These are phyloP conservation scores for Tetragonisca angustula DNA, from an alignment of 2,888 invertebrate genomes.

Conservation along the genomic window DNA sequence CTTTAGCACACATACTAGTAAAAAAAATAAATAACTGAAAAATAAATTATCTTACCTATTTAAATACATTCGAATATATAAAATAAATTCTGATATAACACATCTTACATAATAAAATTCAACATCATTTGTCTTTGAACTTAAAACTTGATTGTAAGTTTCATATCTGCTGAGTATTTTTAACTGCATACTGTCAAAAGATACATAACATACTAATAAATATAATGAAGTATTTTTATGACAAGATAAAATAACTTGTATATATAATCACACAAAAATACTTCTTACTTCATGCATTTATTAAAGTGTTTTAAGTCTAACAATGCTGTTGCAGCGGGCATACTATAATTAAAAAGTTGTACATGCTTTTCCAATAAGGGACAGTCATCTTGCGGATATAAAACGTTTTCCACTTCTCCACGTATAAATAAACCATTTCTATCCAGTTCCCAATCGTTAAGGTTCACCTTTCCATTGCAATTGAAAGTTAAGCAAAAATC, in stretches of 20 bases:
- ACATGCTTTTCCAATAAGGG: slow-evolving; percentile 51
- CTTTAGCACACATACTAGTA: not conserved
- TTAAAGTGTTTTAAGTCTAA: slow-evolving; percentile 76
- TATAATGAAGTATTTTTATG: not conserved
- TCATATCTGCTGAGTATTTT: slow-evolving; percentile 74
- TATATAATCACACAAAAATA: not conserved
- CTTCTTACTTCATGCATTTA: slow-evolving; percentile 76
- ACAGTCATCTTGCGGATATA: slow-evolving; percentile 59
- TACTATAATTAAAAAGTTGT: slow-evolving; percentile 70
- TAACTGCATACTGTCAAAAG: slow-evolving; percentile 72
- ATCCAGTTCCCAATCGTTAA: slow-evolving; percentile 77
- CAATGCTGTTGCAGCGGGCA: slow-evolving; percentile 73
- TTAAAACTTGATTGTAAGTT: slow-evolving; percentile 52
- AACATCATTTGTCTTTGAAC: slow-evolving; percentile 34
- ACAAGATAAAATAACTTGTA: not conserved
- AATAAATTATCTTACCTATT: slow-evolving; percentile 65
- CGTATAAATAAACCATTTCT: slow-evolving; percentile 64
- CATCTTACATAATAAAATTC: slow-evolving; percentile 73
- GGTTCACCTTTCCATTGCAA: slow-evolving; percentile 79
- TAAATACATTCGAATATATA: slow-evolving; percentile 75
- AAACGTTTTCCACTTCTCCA: slow-evolving; percentile 73
- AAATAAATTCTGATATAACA: slow-evolving; percentile 74
- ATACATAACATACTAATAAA: not conserved
- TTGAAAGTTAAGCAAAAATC: slow-evolving; percentile 70
- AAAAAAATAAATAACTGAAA: not conserved